phyloP scores from a whole-genome alignment of 2,113 vertebrate genomes.

The Gnathonemus echidnorhynchus region DNA sequence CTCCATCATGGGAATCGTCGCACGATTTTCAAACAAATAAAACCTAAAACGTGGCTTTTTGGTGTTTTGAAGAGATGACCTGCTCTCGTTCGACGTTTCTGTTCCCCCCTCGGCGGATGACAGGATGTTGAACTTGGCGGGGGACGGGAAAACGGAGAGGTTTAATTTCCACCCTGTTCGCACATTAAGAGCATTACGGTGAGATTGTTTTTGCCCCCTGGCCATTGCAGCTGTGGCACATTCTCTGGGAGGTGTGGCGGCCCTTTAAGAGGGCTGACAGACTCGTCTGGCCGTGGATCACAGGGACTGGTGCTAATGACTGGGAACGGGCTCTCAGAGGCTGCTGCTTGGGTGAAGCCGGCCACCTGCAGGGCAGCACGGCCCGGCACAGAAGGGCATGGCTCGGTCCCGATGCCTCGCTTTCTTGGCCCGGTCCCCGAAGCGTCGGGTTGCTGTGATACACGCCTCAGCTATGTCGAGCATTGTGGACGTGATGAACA shows the following conservation, averaged over 20 bases:
- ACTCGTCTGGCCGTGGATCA: background rate
- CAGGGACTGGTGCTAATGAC: background rate
- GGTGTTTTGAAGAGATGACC: background rate
- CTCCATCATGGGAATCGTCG: background rate
- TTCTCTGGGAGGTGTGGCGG: background rate
- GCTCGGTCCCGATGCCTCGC: background rate
- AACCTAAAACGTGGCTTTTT: background rate
- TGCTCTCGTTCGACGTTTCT: background rate
- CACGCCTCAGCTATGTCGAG: background rate
- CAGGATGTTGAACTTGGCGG: constrained; percentile 38
- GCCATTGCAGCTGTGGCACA: background rate
- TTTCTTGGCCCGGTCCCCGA: background rate
- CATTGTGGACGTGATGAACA: background rate
- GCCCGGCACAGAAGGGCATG: background rate
- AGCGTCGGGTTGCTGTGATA: background rate
- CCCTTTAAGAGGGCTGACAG: background rate
- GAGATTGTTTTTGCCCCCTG: constrained; percentile 7
- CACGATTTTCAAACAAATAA: background rate
- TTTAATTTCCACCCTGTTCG: constrained; percentile 24
- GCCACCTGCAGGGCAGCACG: background rate
- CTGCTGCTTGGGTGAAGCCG: background rate
- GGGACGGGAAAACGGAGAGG: constrained; percentile 17
- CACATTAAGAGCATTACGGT: background rate
- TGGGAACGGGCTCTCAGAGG: background rate
- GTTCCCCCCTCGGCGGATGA: background rate